A percentile compares a stretch with the other conserved stretches of the same genome.
phyloP scores from a whole-genome alignment of 2,888 invertebrate genomes.

The Drosophila helvetica region DNA sequence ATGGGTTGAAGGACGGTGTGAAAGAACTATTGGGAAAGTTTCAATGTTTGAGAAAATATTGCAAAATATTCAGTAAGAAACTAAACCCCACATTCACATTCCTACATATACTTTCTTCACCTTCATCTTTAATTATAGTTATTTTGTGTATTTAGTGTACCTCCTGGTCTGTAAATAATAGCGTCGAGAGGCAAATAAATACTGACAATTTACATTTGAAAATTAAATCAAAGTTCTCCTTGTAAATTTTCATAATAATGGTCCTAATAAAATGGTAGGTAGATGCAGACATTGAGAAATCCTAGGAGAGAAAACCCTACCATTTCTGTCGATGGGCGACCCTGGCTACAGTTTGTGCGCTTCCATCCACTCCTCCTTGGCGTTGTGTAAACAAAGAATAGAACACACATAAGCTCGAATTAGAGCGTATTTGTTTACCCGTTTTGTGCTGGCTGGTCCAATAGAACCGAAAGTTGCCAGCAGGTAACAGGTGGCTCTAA shows the following conservation, averaged over 20 bases:
- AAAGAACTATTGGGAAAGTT: neutral
- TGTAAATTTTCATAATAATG: neutral
- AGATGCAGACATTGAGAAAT: neutral
- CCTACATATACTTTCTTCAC: no score
- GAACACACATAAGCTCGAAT: neutral
- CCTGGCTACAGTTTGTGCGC: neutral
- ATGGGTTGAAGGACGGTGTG: neutral
- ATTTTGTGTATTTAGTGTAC: neutral
- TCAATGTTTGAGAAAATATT: neutral
- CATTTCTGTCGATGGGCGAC: neutral
- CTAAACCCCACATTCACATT: neutral
- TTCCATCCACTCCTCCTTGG: neutral
- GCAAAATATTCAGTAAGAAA: neutral
- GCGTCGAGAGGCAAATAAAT: no score
- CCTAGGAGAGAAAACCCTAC: neutral
- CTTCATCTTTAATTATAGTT: no score
- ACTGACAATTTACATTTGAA: no score
- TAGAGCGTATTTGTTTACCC: constrained; percentile 2
- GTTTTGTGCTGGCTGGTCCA: constrained; percentile 3
- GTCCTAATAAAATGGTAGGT: neutral
- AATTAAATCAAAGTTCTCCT: neutral
- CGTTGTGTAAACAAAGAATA: neutral
- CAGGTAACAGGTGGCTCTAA: constrained; percentile 26
- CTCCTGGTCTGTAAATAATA: no score
- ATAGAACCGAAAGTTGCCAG: constrained; percentile 11